phyloP scores from a whole-genome alignment of 2,888 invertebrate genomes.

The Microctonus brassicae region DNA sequence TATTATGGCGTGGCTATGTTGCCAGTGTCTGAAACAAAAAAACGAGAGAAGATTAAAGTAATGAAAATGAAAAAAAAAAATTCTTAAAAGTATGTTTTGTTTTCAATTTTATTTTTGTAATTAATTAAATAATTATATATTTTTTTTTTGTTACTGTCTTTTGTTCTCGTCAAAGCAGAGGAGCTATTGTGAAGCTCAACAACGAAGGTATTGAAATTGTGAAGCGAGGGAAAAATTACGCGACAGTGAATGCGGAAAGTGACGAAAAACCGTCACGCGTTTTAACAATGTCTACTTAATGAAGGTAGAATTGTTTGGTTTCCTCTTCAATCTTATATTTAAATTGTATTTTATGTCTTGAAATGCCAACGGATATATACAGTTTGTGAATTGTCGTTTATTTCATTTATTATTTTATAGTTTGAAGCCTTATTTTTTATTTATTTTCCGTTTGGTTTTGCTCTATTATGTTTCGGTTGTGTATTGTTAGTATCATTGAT shows the following conservation, averaged over 20 bases:
- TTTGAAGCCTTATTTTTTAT: background rate
- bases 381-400: slow-evolving; percentile 8
- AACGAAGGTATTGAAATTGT: no score
- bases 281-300: slow-evolving; percentile 7
- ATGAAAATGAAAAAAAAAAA: no score
- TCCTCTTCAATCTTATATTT: background rate
- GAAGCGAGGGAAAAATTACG: background rate
- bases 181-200: no score
- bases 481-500: background rate
- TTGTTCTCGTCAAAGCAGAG: no score
- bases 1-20: slow-evolving; percentile 58
- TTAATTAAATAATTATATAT: no score
- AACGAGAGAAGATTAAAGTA: background rate
- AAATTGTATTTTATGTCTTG: background rate
- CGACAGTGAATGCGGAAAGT: background rate
- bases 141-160: no score
- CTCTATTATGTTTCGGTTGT: slow-evolving; percentile 1
- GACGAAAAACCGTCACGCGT: background rate
- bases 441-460: background rate
- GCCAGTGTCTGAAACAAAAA: slow-evolving; percentile 65
- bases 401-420: slow-evolving; percentile 1
- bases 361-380: background rate
- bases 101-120: no score
- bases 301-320: slow-evolving; percentile 11
- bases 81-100: no score